A percentile compares a stretch with the other conserved stretches of the same genome.
These are phyloP conservation scores for Agrenia bidenticulata DNA, from an alignment of 2,888 invertebrate genomes.

Conservation along the genomic window DNA sequence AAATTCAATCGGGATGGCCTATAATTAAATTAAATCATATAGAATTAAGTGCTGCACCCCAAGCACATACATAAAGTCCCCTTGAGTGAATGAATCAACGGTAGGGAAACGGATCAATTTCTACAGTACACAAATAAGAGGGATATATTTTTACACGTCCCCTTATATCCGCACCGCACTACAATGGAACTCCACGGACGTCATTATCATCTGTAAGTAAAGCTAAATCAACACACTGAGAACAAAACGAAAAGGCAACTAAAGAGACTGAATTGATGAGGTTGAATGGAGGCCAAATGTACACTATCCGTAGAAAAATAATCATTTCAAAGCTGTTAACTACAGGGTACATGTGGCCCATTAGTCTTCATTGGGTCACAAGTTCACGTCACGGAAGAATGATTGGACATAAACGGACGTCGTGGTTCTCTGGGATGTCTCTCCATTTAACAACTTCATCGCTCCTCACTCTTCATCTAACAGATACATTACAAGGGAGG, in stretches of 20 bases:
- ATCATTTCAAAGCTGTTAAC: conserved; percentile 1
- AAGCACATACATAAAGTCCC: no score
- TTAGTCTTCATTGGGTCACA: conserved; percentile 45
- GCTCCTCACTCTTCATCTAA: conserved; percentile 18
- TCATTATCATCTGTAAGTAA: background rate
- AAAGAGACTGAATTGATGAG: conserved; percentile 14
- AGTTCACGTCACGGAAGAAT: conserved; percentile 44
- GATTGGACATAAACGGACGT: conserved; percentile 31
- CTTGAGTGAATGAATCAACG: no score
- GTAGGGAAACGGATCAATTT: no score
- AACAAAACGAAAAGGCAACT: conserved; percentile 2
- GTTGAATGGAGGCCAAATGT: conserved; percentile 1
- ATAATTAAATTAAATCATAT: no score
- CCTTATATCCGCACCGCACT: no score
- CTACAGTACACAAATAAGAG: no score
- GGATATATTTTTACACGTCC: no score
- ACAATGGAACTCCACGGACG: background rate
- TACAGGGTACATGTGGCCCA: conserved; percentile 18
- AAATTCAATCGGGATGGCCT: no score
- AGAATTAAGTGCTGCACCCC: no score
- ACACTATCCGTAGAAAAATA: conserved; percentile 1
- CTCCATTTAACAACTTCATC: conserved; percentile 44
- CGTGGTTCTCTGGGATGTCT: conserved; percentile 27
- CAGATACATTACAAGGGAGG: conserved; percentile 14
- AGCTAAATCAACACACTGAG: background rate